Evolutionary conservation across 2,797 vertebrate genomes (phyloP).

Genomic region (Melanotaenia trifasciata): DNA sequence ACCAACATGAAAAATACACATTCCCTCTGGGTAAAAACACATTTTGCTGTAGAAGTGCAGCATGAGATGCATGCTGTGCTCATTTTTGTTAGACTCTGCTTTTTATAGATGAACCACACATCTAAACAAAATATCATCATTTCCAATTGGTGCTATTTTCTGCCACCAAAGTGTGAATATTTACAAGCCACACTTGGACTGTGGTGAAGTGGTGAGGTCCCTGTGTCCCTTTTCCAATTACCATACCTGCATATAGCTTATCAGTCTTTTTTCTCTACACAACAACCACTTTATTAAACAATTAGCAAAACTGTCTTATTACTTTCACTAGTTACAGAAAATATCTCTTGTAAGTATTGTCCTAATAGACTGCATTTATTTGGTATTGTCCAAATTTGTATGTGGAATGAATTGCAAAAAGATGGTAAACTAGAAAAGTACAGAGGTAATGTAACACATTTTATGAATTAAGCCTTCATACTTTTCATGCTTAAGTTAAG

Average conservation of each 20-base stretch:
- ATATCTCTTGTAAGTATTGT: not conserved
- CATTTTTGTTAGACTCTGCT: conserved; percentile 39
- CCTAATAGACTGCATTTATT: conserved; percentile 18
- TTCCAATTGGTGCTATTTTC: conserved; percentile 47
- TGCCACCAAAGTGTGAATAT: conserved; percentile 57
- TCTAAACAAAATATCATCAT: conserved; percentile 59
- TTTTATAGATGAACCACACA: conserved; percentile 68
- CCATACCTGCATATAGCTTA: conserved; percentile 26
- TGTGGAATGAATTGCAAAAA: conserved; percentile 7
- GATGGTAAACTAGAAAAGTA: too few species aligned
- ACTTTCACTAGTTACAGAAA: not conserved
- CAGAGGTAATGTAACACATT: not conserved
- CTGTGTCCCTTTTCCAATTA: conserved; percentile 72
- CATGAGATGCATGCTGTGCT: conserved; percentile 44
- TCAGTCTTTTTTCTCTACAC: conserved; percentile 21
- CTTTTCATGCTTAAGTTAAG: not conserved
- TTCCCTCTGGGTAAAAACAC: conserved; percentile 70
- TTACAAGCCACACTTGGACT: conserved; percentile 45
- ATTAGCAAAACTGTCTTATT: conserved; percentile 19
- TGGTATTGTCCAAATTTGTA: not conserved
- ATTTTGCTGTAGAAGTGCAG: conserved; percentile 41
- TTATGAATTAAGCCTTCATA: not conserved
- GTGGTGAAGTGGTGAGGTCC: conserved; percentile 56
- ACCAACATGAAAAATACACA: conserved; percentile 49
- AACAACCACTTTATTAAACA: conserved; percentile 26